phyloP scores from a whole-genome alignment of 2,113 vertebrate genomes.

The Notechis scutatus region DNA sequence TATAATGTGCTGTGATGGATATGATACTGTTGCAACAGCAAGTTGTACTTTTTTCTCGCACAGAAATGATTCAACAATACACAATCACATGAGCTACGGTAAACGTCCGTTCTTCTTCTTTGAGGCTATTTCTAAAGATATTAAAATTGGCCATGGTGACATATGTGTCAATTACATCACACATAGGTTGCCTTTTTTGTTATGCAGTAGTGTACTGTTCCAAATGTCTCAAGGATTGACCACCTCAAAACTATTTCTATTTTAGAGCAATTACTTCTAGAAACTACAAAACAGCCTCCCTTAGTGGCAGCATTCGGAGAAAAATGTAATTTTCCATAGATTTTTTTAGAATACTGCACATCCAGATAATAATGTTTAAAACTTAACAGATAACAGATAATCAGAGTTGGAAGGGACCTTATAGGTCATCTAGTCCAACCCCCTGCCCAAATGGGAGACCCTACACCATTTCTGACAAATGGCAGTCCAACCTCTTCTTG shows the following conservation, averaged over 20 bases:
- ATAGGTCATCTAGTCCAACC: too few species aligned
- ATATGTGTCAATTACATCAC: background rate
- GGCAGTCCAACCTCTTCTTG: too few species aligned
- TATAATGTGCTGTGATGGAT: background rate
- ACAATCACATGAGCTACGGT: background rate
- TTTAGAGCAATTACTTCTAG: background rate
- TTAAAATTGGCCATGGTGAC: background rate
- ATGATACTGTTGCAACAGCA: background rate
- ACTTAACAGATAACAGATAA: too few species aligned
- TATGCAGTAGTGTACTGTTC: background rate
- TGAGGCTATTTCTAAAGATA: background rate
- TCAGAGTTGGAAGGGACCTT: too few species aligned
- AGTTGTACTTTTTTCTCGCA: background rate
- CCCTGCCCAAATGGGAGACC: too few species aligned
- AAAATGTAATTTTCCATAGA: background rate
- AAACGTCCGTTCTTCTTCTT: background rate
- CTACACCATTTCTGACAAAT: too few species aligned
- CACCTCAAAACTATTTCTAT: background rate
- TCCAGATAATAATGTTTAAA: background rate
- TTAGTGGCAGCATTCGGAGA: background rate
- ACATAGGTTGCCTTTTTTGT: background rate
- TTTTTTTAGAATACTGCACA: background rate
- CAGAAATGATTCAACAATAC: background rate
- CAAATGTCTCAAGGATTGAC: background rate
- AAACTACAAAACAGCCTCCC: background rate